These are phyloP conservation scores for Drosophila novamexicana DNA, from an alignment of 1,140 invertebrate genomes.

Conservation along the genomic window DNA sequence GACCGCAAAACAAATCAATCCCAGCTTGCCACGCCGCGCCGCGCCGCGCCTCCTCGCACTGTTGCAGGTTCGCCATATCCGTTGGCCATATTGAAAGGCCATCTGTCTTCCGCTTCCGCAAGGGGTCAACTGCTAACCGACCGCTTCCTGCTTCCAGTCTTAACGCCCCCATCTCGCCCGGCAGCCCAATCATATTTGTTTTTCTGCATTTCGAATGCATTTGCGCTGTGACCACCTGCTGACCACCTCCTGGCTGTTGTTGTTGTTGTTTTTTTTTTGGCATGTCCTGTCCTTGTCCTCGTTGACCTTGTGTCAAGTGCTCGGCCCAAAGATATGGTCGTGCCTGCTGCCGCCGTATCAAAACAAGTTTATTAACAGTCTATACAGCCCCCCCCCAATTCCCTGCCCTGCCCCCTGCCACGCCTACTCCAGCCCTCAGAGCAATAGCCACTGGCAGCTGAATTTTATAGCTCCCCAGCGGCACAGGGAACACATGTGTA, in stretches of 20 bases:
- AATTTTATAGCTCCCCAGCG: slow-evolving; percentile 14
- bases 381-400: background rate
- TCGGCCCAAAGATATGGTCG: slow-evolving; percentile 34
- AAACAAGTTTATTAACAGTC: slow-evolving; percentile 77
- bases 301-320: slow-evolving; percentile 67
- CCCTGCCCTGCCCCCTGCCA: background rate
- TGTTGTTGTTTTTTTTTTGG: background rate
- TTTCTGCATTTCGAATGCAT: slow-evolving; percentile 12
- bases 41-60: slow-evolving; percentile 6
- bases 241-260: slow-evolving; percentile 33
- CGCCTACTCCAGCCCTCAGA: background rate
- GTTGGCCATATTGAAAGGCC: slow-evolving; percentile 35
- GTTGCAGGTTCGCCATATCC: slow-evolving; percentile 60
- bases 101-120: slow-evolving; percentile 66
- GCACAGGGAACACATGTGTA: slow-evolving; percentile 5
- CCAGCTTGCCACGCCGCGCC: too few species aligned
- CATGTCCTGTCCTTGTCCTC: slow-evolving; percentile 58
- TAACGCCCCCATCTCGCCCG: background rate
- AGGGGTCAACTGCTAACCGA: slow-evolving; percentile 31
- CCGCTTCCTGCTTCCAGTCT: slow-evolving; percentile 24
- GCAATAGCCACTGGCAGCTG: background rate
- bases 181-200: background rate
- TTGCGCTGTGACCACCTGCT: slow-evolving; percentile 50
- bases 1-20: slow-evolving; percentile 1
- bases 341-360: slow-evolving; percentile 41